These are phyloP conservation scores for Poeciliopsis turrubarensis DNA, from an alignment of 2,113 vertebrate species.

Conservation along the genomic window DNA sequence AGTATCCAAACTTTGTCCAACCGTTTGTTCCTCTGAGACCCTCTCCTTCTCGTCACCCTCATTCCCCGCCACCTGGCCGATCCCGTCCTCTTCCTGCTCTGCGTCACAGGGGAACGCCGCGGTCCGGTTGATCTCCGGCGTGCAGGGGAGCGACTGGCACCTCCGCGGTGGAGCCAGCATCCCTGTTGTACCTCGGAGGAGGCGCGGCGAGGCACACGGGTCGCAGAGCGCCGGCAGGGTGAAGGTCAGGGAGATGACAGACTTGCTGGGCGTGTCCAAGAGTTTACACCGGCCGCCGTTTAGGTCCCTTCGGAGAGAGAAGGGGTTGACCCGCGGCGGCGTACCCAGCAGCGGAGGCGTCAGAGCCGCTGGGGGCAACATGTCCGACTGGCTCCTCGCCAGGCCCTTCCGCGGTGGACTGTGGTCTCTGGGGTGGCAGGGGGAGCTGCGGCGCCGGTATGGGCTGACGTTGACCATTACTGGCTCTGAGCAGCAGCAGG, in stretches of 20 bases:
- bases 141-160: slow-evolving; percentile 88
- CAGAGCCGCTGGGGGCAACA: slow-evolving; percentile 69
- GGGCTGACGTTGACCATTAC: slow-evolving; percentile 58
- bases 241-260: slow-evolving; percentile 86
- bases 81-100: slow-evolving; percentile 5
- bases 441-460: slow-evolving; percentile 67
- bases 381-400: slow-evolving; percentile 88
- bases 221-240: slow-evolving; percentile 79
- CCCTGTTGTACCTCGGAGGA: slow-evolving; percentile 47
- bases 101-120: slow-evolving; percentile 29
- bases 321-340: slow-evolving; percentile 87
- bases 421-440: slow-evolving; percentile 71
- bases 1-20: neutral
- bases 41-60: neutral
- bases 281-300: slow-evolving; percentile 93
- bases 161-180: slow-evolving; percentile 69
- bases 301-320: slow-evolving; percentile 90
- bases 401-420: slow-evolving; percentile 60
- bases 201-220: slow-evolving; percentile 70
- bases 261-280: slow-evolving; percentile 91
- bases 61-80: neutral
- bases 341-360: slow-evolving; percentile 76
- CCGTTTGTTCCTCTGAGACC: neutral
- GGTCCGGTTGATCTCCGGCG: slow-evolving; percentile 82
- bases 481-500: slow-evolving; percentile 49